Evolutionary conservation across 2,888 invertebrate genomes (phyloP).

Genomic region (Ellobium chinense): DNA sequence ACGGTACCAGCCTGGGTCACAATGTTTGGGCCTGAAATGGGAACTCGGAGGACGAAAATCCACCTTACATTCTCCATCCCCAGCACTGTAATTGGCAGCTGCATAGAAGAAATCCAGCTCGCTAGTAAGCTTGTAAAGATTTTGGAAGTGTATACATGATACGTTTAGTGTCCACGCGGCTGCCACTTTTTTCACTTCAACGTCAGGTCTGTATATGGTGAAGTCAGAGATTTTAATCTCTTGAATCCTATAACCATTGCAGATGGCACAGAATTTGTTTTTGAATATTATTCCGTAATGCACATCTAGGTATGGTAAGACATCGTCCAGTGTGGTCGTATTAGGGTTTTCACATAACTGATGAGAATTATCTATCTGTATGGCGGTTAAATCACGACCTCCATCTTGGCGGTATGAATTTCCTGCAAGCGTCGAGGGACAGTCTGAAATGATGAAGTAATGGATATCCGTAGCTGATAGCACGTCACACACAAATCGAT

Average conservation of each 20-base stretch:
- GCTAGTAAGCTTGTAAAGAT: not conserved
- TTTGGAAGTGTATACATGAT: not conserved
- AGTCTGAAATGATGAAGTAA: conserved; percentile 1
- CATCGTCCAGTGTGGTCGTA: not conserved
- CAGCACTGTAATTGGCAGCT: not conserved
- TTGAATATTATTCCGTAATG: conserved; percentile 11
- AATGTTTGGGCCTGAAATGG: not conserved
- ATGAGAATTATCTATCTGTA: not conserved
- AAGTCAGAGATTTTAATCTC: not conserved
- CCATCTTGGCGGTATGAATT: not conserved
- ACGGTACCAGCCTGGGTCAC: not conserved
- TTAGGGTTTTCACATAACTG: not conserved
- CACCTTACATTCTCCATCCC: not conserved
- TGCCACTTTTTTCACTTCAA: not conserved
- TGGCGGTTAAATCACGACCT: too few species aligned
- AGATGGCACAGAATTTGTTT: conserved; percentile 29
- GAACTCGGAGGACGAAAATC: not conserved
- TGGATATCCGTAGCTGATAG: not conserved
- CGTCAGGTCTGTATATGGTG: not conserved
- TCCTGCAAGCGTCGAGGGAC: not conserved
- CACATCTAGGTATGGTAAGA: conserved; percentile 5
- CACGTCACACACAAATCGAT: not conserved
- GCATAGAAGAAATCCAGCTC: not conserved
- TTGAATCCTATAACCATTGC: conserved; percentile 4
- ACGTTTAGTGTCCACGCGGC: not conserved